Conservation (phyloP, 2,113 vertebrate species). For the Oceanodroma tethys region DNA sequence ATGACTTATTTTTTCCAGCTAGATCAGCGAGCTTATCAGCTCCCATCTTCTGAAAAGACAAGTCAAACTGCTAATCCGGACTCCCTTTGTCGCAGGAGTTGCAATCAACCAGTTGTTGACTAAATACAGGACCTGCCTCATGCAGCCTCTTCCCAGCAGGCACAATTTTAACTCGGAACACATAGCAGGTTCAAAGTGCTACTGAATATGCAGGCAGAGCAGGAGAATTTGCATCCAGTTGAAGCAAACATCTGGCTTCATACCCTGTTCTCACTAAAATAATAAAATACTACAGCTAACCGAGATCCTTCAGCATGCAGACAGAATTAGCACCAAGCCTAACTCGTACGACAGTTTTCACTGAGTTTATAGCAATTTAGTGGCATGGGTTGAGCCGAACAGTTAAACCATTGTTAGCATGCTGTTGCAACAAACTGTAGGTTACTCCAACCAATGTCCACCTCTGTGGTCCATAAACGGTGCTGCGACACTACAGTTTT, state of each 20-base stretch:
- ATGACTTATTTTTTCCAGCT: conserved; percentile 62
- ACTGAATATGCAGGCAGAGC: neutral
- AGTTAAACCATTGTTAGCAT: neutral
- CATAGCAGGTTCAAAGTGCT: neutral
- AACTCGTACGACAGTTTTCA: neutral
- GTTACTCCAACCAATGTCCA: neutral
- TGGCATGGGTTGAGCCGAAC: neutral
- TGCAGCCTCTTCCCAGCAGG: neutral
- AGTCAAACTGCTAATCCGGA: conserved; percentile 18
- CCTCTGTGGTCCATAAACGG: neutral
- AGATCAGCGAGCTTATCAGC: conserved; percentile 34
- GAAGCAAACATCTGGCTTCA: neutral
- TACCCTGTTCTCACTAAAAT: neutral
- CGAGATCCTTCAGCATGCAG: neutral
- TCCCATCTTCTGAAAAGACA: conserved; percentile 33
- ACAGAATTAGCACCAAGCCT: neutral
- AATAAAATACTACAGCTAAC: neutral
- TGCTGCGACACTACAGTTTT: neutral
- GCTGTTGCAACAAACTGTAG: neutral
- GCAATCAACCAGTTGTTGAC: conserved; percentile 7
- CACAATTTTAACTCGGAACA: neutral
- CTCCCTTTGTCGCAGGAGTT: neutral
- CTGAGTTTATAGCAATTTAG: neutral
- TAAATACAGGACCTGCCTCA: neutral
- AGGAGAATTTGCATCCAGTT: neutral